Evolutionary conservation across 2,113 vertebrate genomes (phyloP), one percentile per base, ranked within the genome.

Genomic region (Onychostoma macrolepis): DNA sequence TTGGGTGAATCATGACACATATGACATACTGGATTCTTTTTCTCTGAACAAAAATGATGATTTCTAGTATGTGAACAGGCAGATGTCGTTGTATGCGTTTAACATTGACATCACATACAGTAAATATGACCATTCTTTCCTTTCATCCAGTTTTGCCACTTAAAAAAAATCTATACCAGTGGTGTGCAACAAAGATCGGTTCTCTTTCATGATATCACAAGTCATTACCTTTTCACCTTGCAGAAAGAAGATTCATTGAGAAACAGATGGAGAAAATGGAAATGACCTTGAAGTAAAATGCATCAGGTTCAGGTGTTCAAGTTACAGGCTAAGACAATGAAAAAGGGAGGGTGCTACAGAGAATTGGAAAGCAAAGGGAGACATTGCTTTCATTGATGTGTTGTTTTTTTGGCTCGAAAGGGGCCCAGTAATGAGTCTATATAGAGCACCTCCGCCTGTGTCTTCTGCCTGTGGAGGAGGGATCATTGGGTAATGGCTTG

Each of bases 201-300:
- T 30, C 4, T 41, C 19, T 43, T 81, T 28, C 28, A 7, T 63
- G 33, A 24, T 41, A 1, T 80, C 19, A 63, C 58, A 2, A 56
- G 36, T 74, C 6, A 63, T n/a, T 36, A 63, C 43, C 8, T 80
- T 43, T 80, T 38, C 19, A 53, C 30, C 30, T 33, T 38, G 48
- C 77, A 79, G 26, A 79, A 36, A 79, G 30, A 9, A 58, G 50
- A 53, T 58, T 79, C 4, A 33, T 15, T n/a, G 19, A 80, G 77
- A 58, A 36, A 53, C 50, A 36, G 28, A 53, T 33, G 24, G 50
- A 12, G 30, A 58, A 80, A 90, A 75, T 88, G 76, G 76, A 89
- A 85, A 79, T 15, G n/a, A 86, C 78, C 80, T 87, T 88, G 88
- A 75, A 85, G 83, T 91, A 86, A 90, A 75, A 87, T 89, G 43